A percentile compares a stretch with the other conserved stretches of the same genome.
Conservation (phyloP, 2,797 vertebrate species). For the Sternotherus odoratus region DNA sequence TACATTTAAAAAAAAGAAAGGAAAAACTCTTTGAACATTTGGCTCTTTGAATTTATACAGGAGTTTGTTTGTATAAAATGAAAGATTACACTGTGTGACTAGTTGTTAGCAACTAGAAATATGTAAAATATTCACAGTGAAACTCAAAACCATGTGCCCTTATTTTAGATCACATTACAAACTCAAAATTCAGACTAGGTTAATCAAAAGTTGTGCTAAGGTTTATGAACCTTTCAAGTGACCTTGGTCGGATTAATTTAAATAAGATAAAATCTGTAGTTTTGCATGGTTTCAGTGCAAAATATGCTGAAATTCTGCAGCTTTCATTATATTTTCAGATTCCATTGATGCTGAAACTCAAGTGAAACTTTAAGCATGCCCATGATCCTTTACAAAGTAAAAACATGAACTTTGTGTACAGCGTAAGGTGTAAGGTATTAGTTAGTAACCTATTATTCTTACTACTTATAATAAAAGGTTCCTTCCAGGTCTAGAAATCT, state of each 20-base stretch:
- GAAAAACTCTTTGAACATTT: neutral
- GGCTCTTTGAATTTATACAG: neutral
- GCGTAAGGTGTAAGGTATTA: neutral
- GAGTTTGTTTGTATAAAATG: neutral
- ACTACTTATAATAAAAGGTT: neutral
- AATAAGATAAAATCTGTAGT: neutral
- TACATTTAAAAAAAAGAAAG: rapidly evolving
- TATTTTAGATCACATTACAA: neutral
- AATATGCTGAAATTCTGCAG: neutral
- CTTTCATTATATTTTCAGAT: neutral
- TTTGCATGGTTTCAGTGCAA: neutral
- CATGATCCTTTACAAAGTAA: neutral
- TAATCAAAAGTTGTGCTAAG: neutral
- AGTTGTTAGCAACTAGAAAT: neutral
- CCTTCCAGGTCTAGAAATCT: neutral
- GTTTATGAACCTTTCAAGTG: neutral
- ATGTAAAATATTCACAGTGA: neutral
- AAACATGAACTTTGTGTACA: rapidly evolving
- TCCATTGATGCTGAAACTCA: neutral
- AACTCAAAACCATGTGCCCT: neutral
- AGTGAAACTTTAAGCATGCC: neutral
- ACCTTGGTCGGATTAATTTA: neutral
- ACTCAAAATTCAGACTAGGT: neutral
- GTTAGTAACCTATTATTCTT: neutral
- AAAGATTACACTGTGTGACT: neutral